Evolutionary conservation across 2,888 invertebrate genomes (phyloP), one percentile per base, ranked within the genome.

Genomic region (Drosophila limbata): DNA sequence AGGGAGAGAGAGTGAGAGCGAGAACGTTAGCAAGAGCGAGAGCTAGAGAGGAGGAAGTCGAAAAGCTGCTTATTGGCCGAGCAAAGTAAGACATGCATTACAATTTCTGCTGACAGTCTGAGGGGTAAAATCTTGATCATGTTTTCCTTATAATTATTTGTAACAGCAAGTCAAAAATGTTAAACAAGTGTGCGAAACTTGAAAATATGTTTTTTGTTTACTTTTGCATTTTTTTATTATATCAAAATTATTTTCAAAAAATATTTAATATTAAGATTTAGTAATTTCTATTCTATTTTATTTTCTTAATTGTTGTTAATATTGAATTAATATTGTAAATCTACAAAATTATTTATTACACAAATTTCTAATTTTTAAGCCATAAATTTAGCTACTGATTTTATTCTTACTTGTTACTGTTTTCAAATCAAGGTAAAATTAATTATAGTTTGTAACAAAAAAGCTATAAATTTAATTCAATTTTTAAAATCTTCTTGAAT

Each of bases 51-150:
- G 11, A 9, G 10, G 4, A 44, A 44, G 33, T 56, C 35, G 64
- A 17, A 59, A 79, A 76, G 74, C 76, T 62, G 76, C 64, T 76
- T 76, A 69, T 21, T 42, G 28, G 21, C 25, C 31, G 39, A 57
- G 15, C 48, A 15, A 53, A 37, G 42, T 56, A 40, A 53, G 42
- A 52, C 55, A 55, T 59, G 66, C 51, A 62, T 69, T 17, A 44
- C 15, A 61, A 51, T 69, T 59, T 10, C 44, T 17, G 10, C 17
- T 62, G 37, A 53, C 31, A 45, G 31, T 8, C 13, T 8, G 11
- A 6, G 42, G 11, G 11, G 17, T 6, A 57, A 53, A 25, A 33
- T 25, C 17, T 33, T 17, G 8, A 19, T 44, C 4, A 31, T 55
- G 21, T 33, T 57, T 17, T 28, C 11, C 10, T 4, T 33, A 11